Evolutionary conservation across 2,113 vertebrate species (phyloP).

Genomic region (Excalfactoria chinensis): DNA sequence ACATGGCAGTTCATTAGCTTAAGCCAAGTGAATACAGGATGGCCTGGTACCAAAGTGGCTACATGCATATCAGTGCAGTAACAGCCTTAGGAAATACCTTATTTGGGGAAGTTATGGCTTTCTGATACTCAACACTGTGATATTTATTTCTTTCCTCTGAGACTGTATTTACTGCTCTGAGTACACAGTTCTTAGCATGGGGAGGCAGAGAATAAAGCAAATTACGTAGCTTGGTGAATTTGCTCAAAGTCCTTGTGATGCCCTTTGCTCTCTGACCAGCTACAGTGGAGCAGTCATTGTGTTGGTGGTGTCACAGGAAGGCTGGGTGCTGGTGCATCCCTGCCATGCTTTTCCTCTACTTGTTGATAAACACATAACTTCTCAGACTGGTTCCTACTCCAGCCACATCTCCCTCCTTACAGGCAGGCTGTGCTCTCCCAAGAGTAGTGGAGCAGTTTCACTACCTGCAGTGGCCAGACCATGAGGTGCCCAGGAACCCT

Average conservation of each 20-base stretch:
- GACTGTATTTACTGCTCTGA: not conserved
- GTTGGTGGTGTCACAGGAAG: not conserved
- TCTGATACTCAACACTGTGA: not conserved
- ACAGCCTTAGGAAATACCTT: not conserved
- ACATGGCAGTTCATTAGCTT: not conserved
- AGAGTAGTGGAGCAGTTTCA: constrained; percentile 68
- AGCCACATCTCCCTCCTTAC: not conserved
- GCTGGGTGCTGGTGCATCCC: not conserved
- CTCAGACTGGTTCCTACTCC: not conserved
- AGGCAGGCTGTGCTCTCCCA: constrained; percentile 55
- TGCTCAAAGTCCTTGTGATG: not conserved
- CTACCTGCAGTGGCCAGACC: constrained; percentile 71
- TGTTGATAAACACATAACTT: not conserved
- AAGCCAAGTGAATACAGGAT: not conserved
- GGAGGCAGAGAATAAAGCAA: not conserved
- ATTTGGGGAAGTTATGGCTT: not conserved
- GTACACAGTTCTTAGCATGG: not conserved
- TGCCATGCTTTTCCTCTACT: not conserved
- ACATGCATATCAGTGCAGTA: not conserved
- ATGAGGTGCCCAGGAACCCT: constrained; percentile 47
- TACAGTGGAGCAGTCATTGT: not conserved
- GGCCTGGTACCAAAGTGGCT: not conserved
- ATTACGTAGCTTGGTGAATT: not conserved
- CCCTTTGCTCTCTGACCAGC: not conserved
- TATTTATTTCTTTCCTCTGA: not conserved